Conservation (phyloP, 2,797 vertebrate species). For the Syngnathus rostellatus region DNA sequence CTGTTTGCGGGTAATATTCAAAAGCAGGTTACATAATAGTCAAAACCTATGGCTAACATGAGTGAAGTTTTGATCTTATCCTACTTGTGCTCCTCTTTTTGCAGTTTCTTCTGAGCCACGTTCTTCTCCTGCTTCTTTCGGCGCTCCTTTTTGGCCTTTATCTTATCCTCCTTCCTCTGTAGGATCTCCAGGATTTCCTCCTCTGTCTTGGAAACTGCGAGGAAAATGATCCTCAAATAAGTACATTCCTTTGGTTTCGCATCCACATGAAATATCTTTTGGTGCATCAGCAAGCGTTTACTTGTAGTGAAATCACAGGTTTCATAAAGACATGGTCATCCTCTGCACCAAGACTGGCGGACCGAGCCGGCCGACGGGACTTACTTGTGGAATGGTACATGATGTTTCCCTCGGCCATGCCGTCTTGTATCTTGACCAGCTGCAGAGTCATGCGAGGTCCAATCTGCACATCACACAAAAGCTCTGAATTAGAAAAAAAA, state of each 20-base stretch:
- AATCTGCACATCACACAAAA: slow-evolving; percentile 63
- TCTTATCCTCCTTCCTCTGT: slow-evolving; percentile 70
- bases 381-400: slow-evolving; percentile 80
- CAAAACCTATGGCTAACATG: too few species aligned
- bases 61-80: not conserved
- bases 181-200: slow-evolving; percentile 78
- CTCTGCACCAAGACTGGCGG: slow-evolving; percentile 26
- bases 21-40: too few species aligned
- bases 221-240: not conserved
- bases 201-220: slow-evolving; percentile 71
- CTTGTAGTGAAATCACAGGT: slow-evolving; percentile 54
- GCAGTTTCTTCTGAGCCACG: slow-evolving; percentile 65
- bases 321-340: slow-evolving; percentile 54
- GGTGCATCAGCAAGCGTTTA: slow-evolving; percentile 68
- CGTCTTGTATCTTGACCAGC: slow-evolving; percentile 85
- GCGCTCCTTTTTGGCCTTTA: slow-evolving; percentile 68
- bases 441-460: slow-evolving; percentile 84
- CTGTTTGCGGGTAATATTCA: slow-evolving; percentile 42
- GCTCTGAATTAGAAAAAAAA: not conserved
- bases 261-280: rapidly evolving
- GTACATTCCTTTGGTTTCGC: not conserved
- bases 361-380: slow-evolving; percentile 25
- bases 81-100: slow-evolving; percentile 73
- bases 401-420: slow-evolving; percentile 77
- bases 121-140: slow-evolving; percentile 75